phyloP scores from a whole-genome alignment of 1,140 invertebrate species.

The Parapsyche elsis region DNA sequence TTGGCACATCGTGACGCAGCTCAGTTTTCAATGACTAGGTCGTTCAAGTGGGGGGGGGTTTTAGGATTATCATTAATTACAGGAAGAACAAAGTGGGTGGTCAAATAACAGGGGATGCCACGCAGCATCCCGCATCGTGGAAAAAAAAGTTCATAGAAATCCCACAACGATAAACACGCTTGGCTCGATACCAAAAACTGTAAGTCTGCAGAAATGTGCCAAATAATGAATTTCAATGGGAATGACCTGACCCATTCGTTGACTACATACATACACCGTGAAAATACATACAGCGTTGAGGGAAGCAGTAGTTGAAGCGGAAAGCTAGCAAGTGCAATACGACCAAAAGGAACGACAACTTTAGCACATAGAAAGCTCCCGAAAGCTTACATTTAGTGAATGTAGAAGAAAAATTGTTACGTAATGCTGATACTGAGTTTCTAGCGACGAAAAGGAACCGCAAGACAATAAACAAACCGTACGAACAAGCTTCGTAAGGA shows the following conservation, averaged over 20 bases:
- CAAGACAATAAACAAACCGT: conserved; percentile 21
- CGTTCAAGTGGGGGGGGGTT: not conserved
- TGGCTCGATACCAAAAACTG: not conserved
- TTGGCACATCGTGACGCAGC: not conserved
- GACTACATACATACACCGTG: too few relatives aligned
- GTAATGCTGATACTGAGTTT: not conserved
- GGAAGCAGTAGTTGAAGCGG: too few relatives aligned
- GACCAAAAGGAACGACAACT: too few relatives aligned
- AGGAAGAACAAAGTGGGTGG: conserved; percentile 6
- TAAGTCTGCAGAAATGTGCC: not conserved
- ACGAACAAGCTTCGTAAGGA: not conserved
- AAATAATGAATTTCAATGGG: not conserved
- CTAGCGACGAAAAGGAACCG: not conserved
- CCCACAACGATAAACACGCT: not conserved
- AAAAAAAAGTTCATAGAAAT: conserved; percentile 3
- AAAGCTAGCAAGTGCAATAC: too few relatives aligned
- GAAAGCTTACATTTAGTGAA: too few relatives aligned
- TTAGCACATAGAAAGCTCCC: too few relatives aligned
- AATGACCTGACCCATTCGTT: too few relatives aligned
- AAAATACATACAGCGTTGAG: too few relatives aligned
- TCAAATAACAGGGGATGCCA: conserved; percentile 18
- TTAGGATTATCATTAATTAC: conserved; percentile 4
- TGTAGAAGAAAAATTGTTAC: not conserved
- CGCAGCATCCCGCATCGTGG: not conserved
- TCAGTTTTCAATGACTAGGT: not conserved